Percentiles rank a stretch among this genome's conserved stretches.
These are phyloP conservation scores for Strix occidentalis DNA, from an alignment of 2,797 vertebrate species.

Conservation along the genomic window DNA sequence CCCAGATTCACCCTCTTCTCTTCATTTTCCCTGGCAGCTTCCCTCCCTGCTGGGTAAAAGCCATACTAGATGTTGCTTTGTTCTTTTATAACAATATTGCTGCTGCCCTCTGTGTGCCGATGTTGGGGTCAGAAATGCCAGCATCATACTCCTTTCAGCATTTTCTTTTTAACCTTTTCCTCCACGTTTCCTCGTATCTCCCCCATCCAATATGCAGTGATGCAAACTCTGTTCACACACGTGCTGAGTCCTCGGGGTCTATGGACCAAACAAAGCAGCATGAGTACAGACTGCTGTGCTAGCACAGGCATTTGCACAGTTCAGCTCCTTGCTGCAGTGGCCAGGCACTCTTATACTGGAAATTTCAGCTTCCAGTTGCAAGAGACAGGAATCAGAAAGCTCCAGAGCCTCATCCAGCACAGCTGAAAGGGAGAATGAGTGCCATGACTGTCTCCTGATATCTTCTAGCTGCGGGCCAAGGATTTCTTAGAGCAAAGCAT, in stretches of 20 bases:
- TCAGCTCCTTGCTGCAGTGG: background rate
- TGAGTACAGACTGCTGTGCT: background rate
- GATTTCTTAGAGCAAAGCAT: background rate
- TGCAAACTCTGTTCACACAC: background rate
- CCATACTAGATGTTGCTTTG: background rate
- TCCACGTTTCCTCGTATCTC: background rate
- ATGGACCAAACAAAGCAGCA: fast-evolving
- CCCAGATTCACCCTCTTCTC: background rate
- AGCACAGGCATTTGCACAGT: background rate
- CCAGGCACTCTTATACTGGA: background rate
- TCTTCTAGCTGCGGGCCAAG: background rate
- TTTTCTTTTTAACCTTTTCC: background rate
- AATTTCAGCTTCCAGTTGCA: background rate
- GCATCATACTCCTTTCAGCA: background rate
- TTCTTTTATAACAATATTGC: background rate
- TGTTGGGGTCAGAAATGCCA: background rate
- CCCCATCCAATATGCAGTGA: background rate
- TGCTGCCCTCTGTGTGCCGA: background rate
- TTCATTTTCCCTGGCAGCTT: background rate
- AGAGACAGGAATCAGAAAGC: background rate
- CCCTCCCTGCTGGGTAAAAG: background rate
- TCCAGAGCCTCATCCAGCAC: background rate
- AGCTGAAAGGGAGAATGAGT: background rate
- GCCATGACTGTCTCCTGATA: background rate
- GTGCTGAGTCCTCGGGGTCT: background rate